These are phyloP conservation scores for Lampris incognitus DNA, from an alignment of 2,113 vertebrate species.

Conservation along the genomic window DNA sequence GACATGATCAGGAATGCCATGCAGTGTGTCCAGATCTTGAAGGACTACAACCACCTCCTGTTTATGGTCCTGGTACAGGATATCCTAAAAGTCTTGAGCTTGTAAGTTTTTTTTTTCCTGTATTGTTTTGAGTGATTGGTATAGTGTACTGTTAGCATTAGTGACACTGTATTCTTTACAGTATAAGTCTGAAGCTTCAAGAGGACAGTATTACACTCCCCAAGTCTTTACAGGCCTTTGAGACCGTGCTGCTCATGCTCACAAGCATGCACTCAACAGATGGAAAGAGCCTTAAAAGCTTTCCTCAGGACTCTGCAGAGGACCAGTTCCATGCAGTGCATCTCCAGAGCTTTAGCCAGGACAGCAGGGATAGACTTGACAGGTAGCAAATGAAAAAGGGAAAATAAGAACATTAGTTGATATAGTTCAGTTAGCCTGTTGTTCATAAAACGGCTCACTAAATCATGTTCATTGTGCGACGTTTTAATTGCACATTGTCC, in stretches of 20 bases:
- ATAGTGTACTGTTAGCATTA: neutral
- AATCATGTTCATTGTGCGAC: neutral
- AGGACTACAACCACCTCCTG: constrained; percentile 6
- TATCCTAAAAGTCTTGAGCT: neutral
- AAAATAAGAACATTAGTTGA: constrained; percentile 11
- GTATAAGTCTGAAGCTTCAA: constrained; percentile 17
- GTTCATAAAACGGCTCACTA: neutral
- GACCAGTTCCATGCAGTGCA: constrained; percentile 10
- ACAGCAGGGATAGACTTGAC: constrained; percentile 7
- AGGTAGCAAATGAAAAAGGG: constrained; percentile 9
- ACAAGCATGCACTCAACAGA: constrained; percentile 8
- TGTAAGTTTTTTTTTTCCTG: neutral
- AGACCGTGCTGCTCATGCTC: constrained; percentile 6
- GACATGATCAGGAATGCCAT: constrained; percentile 10
- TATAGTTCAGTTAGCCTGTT: constrained; percentile 8
- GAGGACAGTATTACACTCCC: constrained; percentile 12
- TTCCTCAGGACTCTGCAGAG: neutral
- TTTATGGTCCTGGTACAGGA: neutral
- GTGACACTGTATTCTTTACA: constrained; percentile 1
- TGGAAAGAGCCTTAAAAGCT: constrained; percentile 13
- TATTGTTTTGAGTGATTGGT: constrained; percentile 12
- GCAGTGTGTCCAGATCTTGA: neutral
- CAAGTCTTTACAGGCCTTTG: constrained; percentile 17
- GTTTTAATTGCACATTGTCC: constrained; percentile 13
- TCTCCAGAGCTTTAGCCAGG: constrained; percentile 10